Conservation (phyloP, 2,113 vertebrate species). For the Orientallactaga bullata region DNA sequence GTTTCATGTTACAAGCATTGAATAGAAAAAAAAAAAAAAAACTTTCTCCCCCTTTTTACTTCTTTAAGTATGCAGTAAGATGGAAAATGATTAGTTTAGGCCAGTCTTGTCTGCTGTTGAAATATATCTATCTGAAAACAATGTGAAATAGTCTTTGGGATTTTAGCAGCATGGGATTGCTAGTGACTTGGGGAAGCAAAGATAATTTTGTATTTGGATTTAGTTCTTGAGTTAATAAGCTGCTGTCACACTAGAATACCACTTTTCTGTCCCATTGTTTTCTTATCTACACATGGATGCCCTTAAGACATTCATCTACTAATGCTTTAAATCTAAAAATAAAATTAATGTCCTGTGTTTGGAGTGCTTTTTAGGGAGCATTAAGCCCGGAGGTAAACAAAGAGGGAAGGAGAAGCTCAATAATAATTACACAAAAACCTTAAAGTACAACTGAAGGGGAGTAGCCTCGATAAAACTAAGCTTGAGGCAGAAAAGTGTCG, state of each 20-base stretch:
- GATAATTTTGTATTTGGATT: slow-evolving; percentile 5
- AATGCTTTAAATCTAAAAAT: slow-evolving; percentile 59
- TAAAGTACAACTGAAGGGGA: not conserved
- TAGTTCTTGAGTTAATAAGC: slow-evolving; percentile 20
- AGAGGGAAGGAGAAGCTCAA: not conserved
- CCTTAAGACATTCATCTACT: slow-evolving; percentile 30
- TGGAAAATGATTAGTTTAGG: slow-evolving; percentile 9
- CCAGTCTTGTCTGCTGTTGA: not conserved
- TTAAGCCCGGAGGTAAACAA: not conserved
- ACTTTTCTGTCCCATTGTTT: not conserved
- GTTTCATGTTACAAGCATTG: not conserved
- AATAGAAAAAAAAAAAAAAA: slow-evolving; percentile 26
- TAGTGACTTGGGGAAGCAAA: not conserved
- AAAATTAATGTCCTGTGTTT: slow-evolving; percentile 24
- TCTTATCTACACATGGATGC: not conserved
- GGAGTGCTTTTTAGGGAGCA: slow-evolving; percentile 40
- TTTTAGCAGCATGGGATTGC: not conserved
- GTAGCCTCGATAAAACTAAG: not conserved
- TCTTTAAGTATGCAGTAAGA: not conserved
- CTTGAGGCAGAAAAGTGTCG: not conserved
- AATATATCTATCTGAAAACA: not conserved
- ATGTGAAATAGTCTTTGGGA: not conserved
- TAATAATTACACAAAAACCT: not conserved
- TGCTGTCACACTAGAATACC: not conserved
- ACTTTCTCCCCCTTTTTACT: not conserved